Conservation (phyloP, 2,113 vertebrate species). For the Mustela nigripes region DNA sequence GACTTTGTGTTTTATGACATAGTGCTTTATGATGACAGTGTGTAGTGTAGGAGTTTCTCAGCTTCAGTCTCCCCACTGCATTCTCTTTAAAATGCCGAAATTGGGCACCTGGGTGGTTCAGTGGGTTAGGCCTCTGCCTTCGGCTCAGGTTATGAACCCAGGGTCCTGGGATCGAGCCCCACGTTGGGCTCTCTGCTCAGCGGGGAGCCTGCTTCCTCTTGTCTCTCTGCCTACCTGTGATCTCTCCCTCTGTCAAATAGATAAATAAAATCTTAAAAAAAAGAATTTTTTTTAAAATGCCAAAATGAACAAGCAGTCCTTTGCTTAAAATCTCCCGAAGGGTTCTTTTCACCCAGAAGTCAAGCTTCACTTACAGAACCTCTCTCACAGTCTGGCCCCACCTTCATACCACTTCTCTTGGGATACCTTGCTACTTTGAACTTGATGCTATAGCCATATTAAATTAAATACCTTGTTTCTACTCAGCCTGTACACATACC, state of each 20-base stretch:
- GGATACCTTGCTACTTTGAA: not conserved
- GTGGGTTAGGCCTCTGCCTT: too few species aligned
- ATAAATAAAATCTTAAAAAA: too few species aligned
- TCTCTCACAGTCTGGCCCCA: not conserved
- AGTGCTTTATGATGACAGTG: not conserved
- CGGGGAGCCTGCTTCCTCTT: too few species aligned
- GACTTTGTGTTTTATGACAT: not conserved
- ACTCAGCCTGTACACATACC: not conserved
- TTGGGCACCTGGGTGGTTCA: too few species aligned
- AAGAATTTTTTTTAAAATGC: not conserved
- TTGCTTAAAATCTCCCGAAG: not conserved
- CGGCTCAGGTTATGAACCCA: too few species aligned
- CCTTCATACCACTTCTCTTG: not conserved
- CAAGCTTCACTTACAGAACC: not conserved
- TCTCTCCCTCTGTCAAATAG: too few species aligned
- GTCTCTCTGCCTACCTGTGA: too few species aligned
- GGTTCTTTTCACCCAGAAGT: not conserved
- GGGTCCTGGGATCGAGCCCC: too few species aligned
- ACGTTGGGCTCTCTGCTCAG: too few species aligned
- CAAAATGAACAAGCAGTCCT: not conserved
- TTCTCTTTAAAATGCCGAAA: constrained; percentile 27
- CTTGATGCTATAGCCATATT: not conserved
- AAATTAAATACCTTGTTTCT: not conserved
- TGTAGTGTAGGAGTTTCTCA: not conserved
- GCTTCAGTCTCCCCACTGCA: not conserved